Conservation (phyloP, 2,113 vertebrate species). For the Shinisaurus crocodilurus region DNA sequence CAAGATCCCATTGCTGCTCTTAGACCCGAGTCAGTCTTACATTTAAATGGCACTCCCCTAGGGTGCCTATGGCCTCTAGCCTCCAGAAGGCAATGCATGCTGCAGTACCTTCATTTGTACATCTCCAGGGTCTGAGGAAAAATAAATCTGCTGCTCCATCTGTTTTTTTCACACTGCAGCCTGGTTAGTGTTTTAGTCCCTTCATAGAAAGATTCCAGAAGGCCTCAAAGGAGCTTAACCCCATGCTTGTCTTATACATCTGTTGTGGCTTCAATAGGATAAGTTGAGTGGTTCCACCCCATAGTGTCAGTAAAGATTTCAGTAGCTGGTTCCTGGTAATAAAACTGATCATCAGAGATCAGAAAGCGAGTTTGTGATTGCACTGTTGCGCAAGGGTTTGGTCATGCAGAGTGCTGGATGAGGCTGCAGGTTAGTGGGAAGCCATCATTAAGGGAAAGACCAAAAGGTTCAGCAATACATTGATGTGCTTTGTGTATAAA, state of each 20-base stretch:
- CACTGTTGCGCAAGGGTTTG: not conserved
- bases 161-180: not conserved
- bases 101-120: not conserved
- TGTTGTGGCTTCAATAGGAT: not conserved
- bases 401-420: not conserved
- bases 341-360: not conserved
- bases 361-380: not conserved
- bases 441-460: not conserved
- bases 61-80: not conserved
- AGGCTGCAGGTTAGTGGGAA: not conserved
- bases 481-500: not conserved
- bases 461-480: not conserved
- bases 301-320: not conserved
- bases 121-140: not conserved
- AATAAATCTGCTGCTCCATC: not conserved
- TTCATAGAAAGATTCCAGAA: not conserved
- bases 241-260: not conserved
- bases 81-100: not conserved
- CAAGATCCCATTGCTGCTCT: not conserved
- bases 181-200: not conserved
- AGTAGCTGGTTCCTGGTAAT: not conserved
- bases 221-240: not conserved
- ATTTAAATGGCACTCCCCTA: not conserved
- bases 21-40: not conserved
- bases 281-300: not conserved